phyloP scores from a whole-genome alignment of 2,888 invertebrate species.

The Thalpophila matura region DNA sequence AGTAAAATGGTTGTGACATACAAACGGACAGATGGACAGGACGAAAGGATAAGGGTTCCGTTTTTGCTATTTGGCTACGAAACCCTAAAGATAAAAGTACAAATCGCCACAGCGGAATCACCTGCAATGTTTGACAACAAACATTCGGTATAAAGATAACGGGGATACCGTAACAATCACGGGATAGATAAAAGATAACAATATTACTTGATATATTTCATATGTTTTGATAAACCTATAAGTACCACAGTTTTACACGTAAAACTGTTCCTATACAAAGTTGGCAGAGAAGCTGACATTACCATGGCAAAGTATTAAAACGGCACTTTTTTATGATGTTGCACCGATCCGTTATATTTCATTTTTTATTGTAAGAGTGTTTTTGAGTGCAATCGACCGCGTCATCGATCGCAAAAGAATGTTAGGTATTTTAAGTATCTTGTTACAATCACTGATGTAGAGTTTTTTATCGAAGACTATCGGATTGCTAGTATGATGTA shows the following conservation, averaged over 20 bases:
- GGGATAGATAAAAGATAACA: no score
- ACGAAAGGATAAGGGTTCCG: no score
- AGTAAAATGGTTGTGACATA: no score
- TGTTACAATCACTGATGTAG: slow-evolving; percentile 12
- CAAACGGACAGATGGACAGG: no score
- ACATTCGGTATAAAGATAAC: slow-evolving; percentile 1
- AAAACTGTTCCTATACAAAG: slow-evolving; percentile 14
- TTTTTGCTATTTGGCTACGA: no score
- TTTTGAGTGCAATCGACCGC: slow-evolving; percentile 30
- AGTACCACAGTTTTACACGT: no score
- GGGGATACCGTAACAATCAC: slow-evolving; percentile 8
- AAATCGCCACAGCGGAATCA: background rate
- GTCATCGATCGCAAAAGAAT: slow-evolving; percentile 25
- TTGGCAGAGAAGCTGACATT: no score
- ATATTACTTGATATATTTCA: slow-evolving; percentile 16
- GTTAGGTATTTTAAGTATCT: slow-evolving; percentile 27
- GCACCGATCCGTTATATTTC: slow-evolving; percentile 25
- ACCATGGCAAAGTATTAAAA: slow-evolving; percentile 41
- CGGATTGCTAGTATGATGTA: slow-evolving; percentile 1
- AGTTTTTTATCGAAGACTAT: background rate
- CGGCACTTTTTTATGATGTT: slow-evolving; percentile 28
- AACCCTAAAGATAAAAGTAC: slow-evolving; percentile 10
- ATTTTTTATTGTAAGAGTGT: slow-evolving; percentile 41
- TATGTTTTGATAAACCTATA: slow-evolving; percentile 1
- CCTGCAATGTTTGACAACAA: background rate